Base-by-base conservation (phyloP, 2,888 invertebrate species). In the Actias luna region DNA sequence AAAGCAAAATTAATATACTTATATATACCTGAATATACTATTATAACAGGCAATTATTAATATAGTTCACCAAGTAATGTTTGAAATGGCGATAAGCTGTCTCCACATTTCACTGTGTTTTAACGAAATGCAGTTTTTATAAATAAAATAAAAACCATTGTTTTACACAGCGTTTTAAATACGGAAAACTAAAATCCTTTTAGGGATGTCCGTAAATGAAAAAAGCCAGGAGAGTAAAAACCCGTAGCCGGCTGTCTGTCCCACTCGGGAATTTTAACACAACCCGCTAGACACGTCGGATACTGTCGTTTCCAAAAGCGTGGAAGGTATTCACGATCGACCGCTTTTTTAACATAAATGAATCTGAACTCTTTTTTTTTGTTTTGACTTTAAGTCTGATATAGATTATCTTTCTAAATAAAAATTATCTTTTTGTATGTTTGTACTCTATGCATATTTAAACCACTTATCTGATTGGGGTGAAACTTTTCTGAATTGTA, bases 271-370 rank as follows among this genome's bases (percentile, higher is more conserved):
- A 63, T 65, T 63, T 64, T 67, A 69, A 67, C 65, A 67, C 67
- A 66, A 69, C 66, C 64, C 69, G 68, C 62, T 66, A 64, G 66
- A 67, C 64, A 70, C 68, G 73, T 69, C 69, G 65, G 64, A 60
- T n/a, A n/a, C 66, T 66, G 70, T 69, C 69, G 63, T 66, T 63
- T 64, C 65, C 70, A 64, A 64, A 55, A 60, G 63, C 59, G 61
- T 62, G 64, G 63, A 63, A 67, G 67, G 66, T 67, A 70, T 73
- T 69, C 67, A 70, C 68, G 62, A 62, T 64, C 57, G 64, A 50
- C 61, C 62, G 50, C 7, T 29, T 62, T 68, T 50, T 50, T 50
- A 22, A 12, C 8, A 22, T 50, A 50, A 50, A 50, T 50, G 10
- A 50, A 50, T 50, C 25, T 50, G 4, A 50, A 10, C 25, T 42